These are phyloP conservation scores for Gallirallus australis DNA, from an alignment of 2,797 vertebrate genomes.

Conservation along the genomic window DNA sequence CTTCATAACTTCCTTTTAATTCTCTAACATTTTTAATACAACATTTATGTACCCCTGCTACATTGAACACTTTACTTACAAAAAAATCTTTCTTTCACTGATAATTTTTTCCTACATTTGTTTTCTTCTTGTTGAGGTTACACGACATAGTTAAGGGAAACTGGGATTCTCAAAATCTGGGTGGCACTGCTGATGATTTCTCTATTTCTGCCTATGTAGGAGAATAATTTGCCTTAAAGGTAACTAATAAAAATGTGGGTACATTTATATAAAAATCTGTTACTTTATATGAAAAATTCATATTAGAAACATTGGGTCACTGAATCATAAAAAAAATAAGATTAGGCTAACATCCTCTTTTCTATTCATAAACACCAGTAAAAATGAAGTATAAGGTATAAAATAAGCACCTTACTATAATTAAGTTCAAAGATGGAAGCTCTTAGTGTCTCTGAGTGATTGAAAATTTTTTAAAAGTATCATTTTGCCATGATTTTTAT, in stretches of 20 bases:
- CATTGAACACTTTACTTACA: not conserved
- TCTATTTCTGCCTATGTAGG: not conserved
- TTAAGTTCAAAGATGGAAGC: not conserved
- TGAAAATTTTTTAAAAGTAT: not conserved
- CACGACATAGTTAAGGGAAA: not conserved
- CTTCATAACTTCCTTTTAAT: not conserved
- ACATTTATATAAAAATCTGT: accelerated
- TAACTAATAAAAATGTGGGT: not conserved
- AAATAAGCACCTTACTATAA: not conserved
- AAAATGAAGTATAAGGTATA: not conserved
- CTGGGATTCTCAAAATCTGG: not conserved
- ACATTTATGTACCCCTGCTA: not conserved
- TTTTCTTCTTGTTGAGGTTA: not conserved
- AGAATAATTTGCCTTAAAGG: not conserved
- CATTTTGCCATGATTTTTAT: not conserved
- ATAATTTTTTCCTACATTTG: not conserved
- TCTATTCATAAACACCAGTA: not conserved
- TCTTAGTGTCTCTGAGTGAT: not conserved
- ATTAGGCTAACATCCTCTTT: not conserved
- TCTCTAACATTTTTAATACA: not conserved
- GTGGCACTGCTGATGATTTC: not conserved
- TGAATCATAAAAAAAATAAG: not conserved
- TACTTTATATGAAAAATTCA: not conserved
- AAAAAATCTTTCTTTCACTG: accelerated
- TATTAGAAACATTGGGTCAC: not conserved